Evolutionary conservation across 2,797 vertebrate species (phyloP).

Genomic region (Premnoplex brunnescens): DNA sequence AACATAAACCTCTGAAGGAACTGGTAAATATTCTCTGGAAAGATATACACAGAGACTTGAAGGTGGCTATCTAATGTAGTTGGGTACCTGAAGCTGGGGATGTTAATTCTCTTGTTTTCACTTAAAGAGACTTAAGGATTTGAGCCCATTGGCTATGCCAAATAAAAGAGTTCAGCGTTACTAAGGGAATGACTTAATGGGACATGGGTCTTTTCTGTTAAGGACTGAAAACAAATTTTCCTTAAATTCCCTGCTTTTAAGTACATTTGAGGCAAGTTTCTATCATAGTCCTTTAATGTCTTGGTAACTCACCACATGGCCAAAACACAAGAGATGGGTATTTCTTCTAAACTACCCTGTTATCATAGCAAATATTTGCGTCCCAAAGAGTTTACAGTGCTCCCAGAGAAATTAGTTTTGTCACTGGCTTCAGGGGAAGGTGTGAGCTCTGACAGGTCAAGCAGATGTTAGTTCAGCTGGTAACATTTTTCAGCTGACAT

Average conservation of each 20-base stretch:
- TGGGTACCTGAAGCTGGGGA: not conserved
- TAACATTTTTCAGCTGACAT: not conserved
- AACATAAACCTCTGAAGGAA: not conserved
- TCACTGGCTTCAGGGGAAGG: not conserved
- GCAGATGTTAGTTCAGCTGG: constrained; percentile 35
- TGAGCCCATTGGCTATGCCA: not conserved
- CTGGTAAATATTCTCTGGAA: not conserved
- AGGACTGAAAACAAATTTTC: not conserved
- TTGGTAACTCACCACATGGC: not conserved
- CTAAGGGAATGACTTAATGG: not conserved
- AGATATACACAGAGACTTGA: not conserved
- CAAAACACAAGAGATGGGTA: not conserved
- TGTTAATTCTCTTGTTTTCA: not conserved
- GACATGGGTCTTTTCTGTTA: not conserved
- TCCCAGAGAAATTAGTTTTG: not conserved
- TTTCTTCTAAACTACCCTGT: not conserved
- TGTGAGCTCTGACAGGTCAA: constrained; percentile 1
- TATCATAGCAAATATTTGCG: constrained; percentile 14
- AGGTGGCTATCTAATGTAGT: not conserved
- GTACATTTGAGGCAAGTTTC: not conserved
- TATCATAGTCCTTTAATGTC: not conserved
- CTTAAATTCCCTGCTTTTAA: not conserved
- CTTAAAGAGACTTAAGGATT: not conserved
- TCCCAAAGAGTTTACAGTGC: not conserved
- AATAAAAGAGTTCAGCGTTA: not conserved